Percentiles rank a stretch among this genome's conserved stretches.
Conservation (phyloP, 1,140 invertebrate species). For the Galleria mellonella region DNA sequence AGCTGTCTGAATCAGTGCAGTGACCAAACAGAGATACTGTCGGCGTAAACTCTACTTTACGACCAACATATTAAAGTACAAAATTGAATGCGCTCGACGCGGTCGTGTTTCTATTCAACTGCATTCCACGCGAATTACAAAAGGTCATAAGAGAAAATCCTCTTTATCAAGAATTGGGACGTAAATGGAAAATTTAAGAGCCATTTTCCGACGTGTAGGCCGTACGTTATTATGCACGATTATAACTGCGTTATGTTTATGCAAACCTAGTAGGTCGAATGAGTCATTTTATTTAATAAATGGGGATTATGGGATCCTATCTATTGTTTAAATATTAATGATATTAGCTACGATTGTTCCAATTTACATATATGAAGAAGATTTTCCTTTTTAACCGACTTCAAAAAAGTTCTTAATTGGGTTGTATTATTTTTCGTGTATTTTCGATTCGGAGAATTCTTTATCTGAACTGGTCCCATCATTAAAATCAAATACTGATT, state of each 20-base stretch:
- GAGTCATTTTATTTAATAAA: slow-evolving; percentile 46
- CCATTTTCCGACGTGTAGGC: background rate
- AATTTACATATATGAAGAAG: no score
- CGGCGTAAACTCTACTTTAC: slow-evolving; percentile 15
- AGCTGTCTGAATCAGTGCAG: slow-evolving; percentile 44
- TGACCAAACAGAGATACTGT: slow-evolving; percentile 7
- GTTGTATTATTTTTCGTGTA: no score
- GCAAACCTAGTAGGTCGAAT: slow-evolving; percentile 26
- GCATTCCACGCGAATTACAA: no score
- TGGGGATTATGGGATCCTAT: slow-evolving; percentile 34
- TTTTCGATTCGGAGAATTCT: no score
- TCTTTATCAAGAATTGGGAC: no score
- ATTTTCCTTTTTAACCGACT: no score
- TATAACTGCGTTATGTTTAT: slow-evolving; percentile 31
- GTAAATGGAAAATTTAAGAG: no score
- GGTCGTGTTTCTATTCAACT: background rate
- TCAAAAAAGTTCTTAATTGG: no score
- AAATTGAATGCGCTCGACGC: background rate
- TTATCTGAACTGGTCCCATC: no score
- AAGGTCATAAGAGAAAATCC: no score
- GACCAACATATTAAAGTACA: slow-evolving; percentile 2
- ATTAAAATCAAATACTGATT: no score
- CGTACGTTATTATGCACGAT: slow-evolving; percentile 19
- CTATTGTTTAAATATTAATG: slow-evolving; percentile 42
- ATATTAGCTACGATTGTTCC: slow-evolving; percentile 23